Evolutionary conservation across 2,797 vertebrate species (phyloP).

Genomic region (Momotus momota): DNA sequence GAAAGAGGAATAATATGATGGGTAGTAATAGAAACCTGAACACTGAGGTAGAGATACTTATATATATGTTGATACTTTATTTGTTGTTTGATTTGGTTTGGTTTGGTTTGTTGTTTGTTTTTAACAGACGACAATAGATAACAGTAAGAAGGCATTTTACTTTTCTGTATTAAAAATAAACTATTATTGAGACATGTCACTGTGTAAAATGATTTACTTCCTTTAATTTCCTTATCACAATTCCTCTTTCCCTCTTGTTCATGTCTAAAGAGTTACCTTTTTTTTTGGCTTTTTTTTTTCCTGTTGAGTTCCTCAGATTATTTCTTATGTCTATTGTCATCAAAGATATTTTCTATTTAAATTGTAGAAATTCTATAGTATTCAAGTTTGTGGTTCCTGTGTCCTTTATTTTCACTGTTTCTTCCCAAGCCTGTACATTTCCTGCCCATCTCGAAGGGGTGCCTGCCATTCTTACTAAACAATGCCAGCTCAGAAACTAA

Average conservation of each 20-base stretch:
- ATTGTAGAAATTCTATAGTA: background rate
- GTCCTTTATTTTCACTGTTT: background rate
- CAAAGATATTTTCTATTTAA: background rate
- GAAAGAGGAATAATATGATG: background rate
- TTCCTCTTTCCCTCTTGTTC: background rate
- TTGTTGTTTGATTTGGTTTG: background rate
- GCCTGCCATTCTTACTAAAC: background rate
- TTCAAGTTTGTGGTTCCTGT: background rate
- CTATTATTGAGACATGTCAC: background rate
- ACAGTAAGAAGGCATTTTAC: background rate
- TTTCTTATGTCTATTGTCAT: background rate
- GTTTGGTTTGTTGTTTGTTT: background rate
- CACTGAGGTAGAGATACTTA: background rate
- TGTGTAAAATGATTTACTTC: background rate
- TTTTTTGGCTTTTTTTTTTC: no score
- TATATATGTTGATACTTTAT: background rate
- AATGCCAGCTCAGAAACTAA: background rate
- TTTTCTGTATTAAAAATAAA: background rate
- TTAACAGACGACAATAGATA: background rate
- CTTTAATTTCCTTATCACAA: background rate
- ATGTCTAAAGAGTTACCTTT: background rate
- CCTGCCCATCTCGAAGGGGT: background rate
- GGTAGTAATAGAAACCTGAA: background rate
- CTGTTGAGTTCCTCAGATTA: background rate
- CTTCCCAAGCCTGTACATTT: background rate